Conservation (phyloP, 2,113 vertebrate genomes). For the Calypte anna region DNA sequence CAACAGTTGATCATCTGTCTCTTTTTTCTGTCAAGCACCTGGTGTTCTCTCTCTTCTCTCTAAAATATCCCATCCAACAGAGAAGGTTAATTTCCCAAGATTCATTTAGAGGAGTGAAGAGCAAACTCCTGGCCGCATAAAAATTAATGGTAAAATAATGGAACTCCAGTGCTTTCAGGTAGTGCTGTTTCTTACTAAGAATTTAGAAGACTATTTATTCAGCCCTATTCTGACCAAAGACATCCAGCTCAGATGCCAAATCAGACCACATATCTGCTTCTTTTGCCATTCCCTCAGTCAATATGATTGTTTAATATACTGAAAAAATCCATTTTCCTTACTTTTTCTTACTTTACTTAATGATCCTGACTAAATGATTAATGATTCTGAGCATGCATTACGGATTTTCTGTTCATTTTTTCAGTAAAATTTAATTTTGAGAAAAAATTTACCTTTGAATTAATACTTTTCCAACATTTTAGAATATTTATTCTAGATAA, state of each 20-base stretch:
- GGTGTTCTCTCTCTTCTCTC: neutral
- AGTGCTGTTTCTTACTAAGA: neutral
- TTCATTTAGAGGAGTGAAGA: neutral
- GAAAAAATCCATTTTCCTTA: neutral
- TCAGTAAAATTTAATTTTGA: constrained; percentile 15
- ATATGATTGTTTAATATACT: neutral
- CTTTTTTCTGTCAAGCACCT: neutral
- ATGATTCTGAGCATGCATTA: neutral
- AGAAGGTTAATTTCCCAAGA: neutral
- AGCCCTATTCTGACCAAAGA: neutral
- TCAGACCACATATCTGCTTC: neutral
- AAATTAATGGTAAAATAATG: neutral
- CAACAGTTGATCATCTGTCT: neutral
- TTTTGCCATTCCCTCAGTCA: neutral
- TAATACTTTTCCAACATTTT: neutral
- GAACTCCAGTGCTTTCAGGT: neutral
- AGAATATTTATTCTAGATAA: neutral
- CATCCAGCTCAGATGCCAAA: neutral
- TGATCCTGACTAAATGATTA: neutral
- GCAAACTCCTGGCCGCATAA: neutral
- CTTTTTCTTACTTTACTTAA: neutral
- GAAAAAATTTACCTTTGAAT: neutral
- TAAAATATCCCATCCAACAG: neutral
- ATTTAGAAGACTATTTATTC: neutral
- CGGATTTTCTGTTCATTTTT: neutral